Evolutionary conservation across 1,140 invertebrate species (phyloP).

Genomic region (Drosophila santomea): DNA sequence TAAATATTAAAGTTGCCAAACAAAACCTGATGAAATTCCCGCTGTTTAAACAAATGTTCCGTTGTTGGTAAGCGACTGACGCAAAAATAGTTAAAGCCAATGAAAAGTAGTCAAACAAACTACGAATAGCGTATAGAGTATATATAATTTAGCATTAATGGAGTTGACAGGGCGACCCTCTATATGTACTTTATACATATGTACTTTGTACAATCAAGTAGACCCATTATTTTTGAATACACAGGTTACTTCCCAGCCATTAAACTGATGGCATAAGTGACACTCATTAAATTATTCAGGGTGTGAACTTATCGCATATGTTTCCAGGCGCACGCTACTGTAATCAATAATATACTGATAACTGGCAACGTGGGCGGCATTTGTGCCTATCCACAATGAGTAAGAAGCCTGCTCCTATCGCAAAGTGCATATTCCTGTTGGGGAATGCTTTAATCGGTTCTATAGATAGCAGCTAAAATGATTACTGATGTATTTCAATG

Average conservation of each 20-base stretch:
- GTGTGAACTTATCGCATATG: conserved; percentile 37
- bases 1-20: conserved; percentile 61
- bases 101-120: conserved; percentile 16
- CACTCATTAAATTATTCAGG: conserved; percentile 12
- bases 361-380: conserved; percentile 14
- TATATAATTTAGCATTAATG: conserved; percentile 13
- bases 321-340: not conserved
- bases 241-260: conserved; percentile 7
- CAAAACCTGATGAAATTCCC: conserved; percentile 59
- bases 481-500: conserved; percentile 12
- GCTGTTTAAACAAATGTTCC: conserved; percentile 75
- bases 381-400: conserved; percentile 30
- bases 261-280: not conserved
- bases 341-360: conserved; percentile 50
- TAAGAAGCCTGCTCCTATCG: conserved; percentile 4
- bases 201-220: not conserved
- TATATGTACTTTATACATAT: not conserved
- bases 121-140: not conserved
- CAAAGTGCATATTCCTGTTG: not conserved
- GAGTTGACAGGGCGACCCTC: conserved; percentile 4
- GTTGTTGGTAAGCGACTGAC: conserved; percentile 17
- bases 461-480: not conserved
- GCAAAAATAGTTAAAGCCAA: conserved; percentile 28
- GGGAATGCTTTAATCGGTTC: conserved; percentile 11
- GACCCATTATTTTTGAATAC: not conserved